Conservation (phyloP, 1,140 invertebrate species). For the Heterodera carotae region DNA sequence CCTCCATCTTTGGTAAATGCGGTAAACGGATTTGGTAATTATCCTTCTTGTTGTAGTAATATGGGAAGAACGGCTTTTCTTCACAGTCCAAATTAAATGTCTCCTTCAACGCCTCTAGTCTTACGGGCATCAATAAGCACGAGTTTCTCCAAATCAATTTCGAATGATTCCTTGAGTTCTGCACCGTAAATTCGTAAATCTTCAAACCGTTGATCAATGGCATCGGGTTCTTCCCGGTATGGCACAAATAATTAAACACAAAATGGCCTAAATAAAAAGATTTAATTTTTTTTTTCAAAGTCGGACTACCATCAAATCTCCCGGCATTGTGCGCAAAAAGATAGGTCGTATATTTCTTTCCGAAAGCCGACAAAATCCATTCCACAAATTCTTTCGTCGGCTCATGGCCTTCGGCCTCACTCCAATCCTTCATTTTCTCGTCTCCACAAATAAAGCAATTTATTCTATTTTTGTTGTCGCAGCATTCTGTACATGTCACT, state of each 20-base stretch:
- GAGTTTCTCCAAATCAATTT: background rate
- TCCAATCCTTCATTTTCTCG: background rate
- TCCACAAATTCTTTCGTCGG: background rate
- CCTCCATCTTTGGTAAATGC: background rate
- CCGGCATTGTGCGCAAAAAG: background rate
- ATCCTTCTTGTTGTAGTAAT: background rate
- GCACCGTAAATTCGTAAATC: conserved; percentile 1
- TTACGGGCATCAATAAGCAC: background rate
- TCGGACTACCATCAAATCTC: background rate
- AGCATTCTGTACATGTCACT: background rate
- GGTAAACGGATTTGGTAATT: background rate
- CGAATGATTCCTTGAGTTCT: background rate
- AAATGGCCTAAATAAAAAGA: background rate
- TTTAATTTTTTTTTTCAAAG: no score
- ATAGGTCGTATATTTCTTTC: background rate
- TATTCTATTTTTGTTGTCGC: background rate
- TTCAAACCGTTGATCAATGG: background rate
- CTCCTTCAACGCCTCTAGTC: background rate
- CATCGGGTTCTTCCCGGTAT: background rate
- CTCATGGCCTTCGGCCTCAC: background rate
- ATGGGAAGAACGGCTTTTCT: background rate
- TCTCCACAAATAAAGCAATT: background rate
- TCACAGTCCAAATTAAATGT: conserved; percentile 1
- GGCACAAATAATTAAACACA: background rate
- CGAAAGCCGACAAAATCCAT: background rate